phyloP scores from a whole-genome alignment of 2,113 vertebrate species.

The Rhinopomastus cyanomelas region DNA sequence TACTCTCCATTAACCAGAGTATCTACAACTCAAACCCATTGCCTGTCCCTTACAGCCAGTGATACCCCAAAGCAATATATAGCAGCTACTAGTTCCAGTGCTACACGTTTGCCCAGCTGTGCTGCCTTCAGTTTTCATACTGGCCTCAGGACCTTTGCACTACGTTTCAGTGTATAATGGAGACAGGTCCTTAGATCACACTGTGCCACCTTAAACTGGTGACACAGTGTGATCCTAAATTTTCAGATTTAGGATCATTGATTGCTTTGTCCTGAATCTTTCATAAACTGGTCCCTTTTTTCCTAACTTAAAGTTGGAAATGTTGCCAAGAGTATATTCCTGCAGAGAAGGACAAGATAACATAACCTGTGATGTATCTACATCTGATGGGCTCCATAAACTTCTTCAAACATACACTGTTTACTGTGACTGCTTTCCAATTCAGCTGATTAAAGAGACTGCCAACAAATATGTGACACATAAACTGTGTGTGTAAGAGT shows the following conservation, averaged over 20 bases:
- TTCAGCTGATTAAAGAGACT: not conserved
- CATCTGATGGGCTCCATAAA: not conserved
- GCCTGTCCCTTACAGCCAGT: not conserved
- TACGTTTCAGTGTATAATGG: accelerated
- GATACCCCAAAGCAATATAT: not conserved
- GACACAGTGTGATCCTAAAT: too few species aligned
- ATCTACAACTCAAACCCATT: not conserved
- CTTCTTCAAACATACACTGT: not conserved
- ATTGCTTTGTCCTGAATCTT: slow-evolving; percentile 22
- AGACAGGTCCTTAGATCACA: not conserved
- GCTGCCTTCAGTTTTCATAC: not conserved
- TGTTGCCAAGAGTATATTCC: not conserved
- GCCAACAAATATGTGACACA: not conserved
- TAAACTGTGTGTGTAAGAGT: not conserved
- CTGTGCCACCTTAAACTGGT: not conserved
- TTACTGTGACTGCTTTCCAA: not conserved
- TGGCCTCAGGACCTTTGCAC: not conserved
- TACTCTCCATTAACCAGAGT: not conserved
- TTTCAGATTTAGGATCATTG: not conserved
- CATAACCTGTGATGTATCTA: not conserved
- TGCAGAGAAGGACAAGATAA: not conserved
- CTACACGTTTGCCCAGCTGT: not conserved
- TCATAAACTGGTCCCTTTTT: slow-evolving; percentile 24
- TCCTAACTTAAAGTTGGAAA: slow-evolving; percentile 8
- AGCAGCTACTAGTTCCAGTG: not conserved